Base-by-base conservation (phyloP, 2,888 invertebrate species). In the Macrosiphum euphorbiae region DNA sequence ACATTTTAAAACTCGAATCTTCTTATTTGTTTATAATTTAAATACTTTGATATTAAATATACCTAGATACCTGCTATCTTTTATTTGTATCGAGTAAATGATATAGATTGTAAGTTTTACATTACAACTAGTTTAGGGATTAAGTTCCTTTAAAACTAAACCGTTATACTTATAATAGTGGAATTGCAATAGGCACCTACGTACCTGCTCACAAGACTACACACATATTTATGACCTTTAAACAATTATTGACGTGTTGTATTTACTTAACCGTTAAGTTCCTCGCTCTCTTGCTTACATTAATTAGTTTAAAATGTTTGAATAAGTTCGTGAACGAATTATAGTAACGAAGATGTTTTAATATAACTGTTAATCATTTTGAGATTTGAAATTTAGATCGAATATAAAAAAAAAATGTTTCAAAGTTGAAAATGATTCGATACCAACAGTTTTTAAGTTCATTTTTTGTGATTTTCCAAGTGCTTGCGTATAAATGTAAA, bases 191-290 rank as follows among this genome's bases (percentile, higher is more conserved):
- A 24, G 41, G 24, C 24, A 86, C 10, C 4, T n/a, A n/a, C 4
- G 28, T 44, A 44, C 20, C 13, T 3, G 1, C 20, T 4, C 20
- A 20, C 44, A 47, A 24, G n/a, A 67, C 47, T 67, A 61, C n/a
- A n/a, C 16, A 67, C n/a, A 67, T 67, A 35, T 67, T n/a, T 35
- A 67, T 67, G 7, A 67, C 35, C 67, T 67, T 67, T 16, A 55
- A 26, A 3, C 35, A 88, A 50, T 88, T 89, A 90, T 67, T 50
- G 47, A 24, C n/a, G 26, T 28, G 86, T 35, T 84, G 88, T 78
- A 88, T 58, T 89, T 89, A 93, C 89, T 89, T 93, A 35, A 89
- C 89, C 89, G 93, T 93, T 85, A 89, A 93, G 41, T 85, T 35
- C 84, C 55, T 89, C 85, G 93, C 89, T 89, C 84, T 35, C 89